Percentiles rank a stretch among this genome's conserved stretches.
Conservation (phyloP, 1,140 invertebrate genomes). For the Drosophila pseudoananassae region DNA sequence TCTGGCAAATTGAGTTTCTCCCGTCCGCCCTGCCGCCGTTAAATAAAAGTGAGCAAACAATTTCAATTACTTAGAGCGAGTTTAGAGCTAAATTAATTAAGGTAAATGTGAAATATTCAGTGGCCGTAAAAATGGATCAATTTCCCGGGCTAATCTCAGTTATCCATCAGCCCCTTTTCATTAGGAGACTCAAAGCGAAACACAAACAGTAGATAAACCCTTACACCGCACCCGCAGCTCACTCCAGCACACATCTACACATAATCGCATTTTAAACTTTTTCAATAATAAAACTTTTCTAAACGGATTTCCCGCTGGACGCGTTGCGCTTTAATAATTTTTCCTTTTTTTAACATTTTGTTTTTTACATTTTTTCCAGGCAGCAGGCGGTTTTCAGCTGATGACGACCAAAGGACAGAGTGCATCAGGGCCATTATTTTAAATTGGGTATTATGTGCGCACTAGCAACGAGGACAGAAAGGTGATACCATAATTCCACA, state of each 20-base stretch:
- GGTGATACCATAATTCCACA: slow-evolving; percentile 27
- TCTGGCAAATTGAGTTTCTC: slow-evolving; percentile 66
- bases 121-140: slow-evolving; percentile 20
- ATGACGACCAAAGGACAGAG: slow-evolving; percentile 69
- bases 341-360: slow-evolving; percentile 36
- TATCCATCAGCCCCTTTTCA: slow-evolving; percentile 41
- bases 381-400: slow-evolving; percentile 41
- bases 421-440: slow-evolving; percentile 75
- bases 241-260: slow-evolving; percentile 61
- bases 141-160: slow-evolving; percentile 50
- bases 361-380: slow-evolving; percentile 41
- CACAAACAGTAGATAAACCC: slow-evolving; percentile 14
- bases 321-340: slow-evolving; percentile 78
- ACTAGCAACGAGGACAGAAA: slow-evolving; percentile 61
- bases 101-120: slow-evolving; percentile 31
- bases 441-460: slow-evolving; percentile 80
- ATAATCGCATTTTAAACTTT: slow-evolving; percentile 83
- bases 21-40: not conserved
- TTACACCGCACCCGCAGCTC: not conserved
- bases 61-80: slow-evolving; percentile 12
- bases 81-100: slow-evolving; percentile 29
- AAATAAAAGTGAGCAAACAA: slow-evolving; percentile 5
- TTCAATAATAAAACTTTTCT: slow-evolving; percentile 81
- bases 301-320: slow-evolving; percentile 81
- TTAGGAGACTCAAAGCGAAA: slow-evolving; percentile 25